phyloP scores from a whole-genome alignment of 2,797 vertebrate genomes.

The Orientallactaga sibirica region DNA sequence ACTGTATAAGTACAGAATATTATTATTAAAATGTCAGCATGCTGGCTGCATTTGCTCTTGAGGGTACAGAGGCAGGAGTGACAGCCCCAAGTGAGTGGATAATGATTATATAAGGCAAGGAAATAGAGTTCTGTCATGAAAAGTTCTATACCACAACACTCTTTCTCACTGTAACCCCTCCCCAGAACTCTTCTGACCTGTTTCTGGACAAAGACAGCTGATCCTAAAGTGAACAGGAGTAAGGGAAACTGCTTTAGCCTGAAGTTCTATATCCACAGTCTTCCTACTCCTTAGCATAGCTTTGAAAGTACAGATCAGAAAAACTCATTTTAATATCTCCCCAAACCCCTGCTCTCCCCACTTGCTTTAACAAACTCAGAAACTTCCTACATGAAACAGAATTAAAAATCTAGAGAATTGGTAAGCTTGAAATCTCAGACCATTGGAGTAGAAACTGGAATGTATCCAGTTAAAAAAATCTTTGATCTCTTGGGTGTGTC shows the following conservation, averaged over 20 bases:
- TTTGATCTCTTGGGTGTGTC: background rate
- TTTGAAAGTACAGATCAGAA: conserved; percentile 12
- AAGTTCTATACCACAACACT: conserved; percentile 1
- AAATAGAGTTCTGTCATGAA: conserved; percentile 42
- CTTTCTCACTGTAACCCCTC: background rate
- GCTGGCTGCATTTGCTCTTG: conserved; percentile 72
- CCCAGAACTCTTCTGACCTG: conserved; percentile 6
- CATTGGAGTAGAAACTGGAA: background rate
- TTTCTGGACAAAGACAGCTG: conserved; percentile 23
- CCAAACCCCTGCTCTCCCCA: background rate
- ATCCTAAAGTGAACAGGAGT: conserved; percentile 35
- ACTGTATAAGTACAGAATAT: conserved; percentile 85
- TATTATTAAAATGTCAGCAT: conserved; percentile 85
- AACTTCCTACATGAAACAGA: conserved; percentile 20
- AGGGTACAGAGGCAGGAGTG: conserved; percentile 74
- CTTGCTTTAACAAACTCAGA: background rate
- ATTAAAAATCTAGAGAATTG: conserved; percentile 27
- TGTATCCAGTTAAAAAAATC: background rate
- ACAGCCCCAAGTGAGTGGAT: conserved; percentile 73
- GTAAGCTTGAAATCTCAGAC: background rate
- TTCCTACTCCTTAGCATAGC: conserved; percentile 12
- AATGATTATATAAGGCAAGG: conserved; percentile 66
- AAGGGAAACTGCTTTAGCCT: conserved; percentile 30
- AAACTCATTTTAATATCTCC: conserved; percentile 33
- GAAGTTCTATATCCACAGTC: background rate